Conservation (phyloP, 53 echinoderm and acorn worm genomes). For the Luidia sarsii region DNA sequence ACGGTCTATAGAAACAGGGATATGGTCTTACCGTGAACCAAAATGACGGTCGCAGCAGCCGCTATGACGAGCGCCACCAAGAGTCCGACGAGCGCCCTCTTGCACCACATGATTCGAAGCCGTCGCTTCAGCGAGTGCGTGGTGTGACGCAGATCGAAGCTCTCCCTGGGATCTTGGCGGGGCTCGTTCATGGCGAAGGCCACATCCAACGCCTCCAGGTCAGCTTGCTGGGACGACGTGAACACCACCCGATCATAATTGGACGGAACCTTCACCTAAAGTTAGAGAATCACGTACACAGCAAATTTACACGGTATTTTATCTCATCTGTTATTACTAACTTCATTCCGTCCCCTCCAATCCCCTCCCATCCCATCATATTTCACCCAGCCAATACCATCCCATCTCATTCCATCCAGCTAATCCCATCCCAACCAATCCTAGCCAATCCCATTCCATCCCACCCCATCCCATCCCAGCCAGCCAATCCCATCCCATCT, state of each 20-base stretch:
- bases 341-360: too few relatives aligned
- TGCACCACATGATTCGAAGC: constrained; percentile 39
- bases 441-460: too few relatives aligned
- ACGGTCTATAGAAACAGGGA: neutral
- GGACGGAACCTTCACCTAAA: constrained; percentile 23
- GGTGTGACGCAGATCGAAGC: constrained; percentile 30
- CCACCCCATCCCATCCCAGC: too few relatives aligned
- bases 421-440: too few relatives aligned
- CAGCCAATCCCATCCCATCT: too few relatives aligned
- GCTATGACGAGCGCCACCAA: constrained; percentile 31
- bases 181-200: neutral
- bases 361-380: too few relatives aligned
- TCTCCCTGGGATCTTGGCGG: neutral
- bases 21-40: constrained; percentile 25
- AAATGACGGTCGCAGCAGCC: neutral
- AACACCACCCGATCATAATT: constrained; percentile 17
- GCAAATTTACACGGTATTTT: too few relatives aligned
- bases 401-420: too few relatives aligned
- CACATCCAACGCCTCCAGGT: constrained; percentile 1
- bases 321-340: too few relatives aligned
- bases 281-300: too few relatives aligned
- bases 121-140: constrained; percentile 50
- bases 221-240: neutral
- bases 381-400: too few relatives aligned
- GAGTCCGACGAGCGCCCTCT: constrained; percentile 6